A percentile compares a stretch with the other conserved stretches of the same genome.
phyloP scores from a whole-genome alignment of 1,140 invertebrate genomes.

The Atta colombica region DNA sequence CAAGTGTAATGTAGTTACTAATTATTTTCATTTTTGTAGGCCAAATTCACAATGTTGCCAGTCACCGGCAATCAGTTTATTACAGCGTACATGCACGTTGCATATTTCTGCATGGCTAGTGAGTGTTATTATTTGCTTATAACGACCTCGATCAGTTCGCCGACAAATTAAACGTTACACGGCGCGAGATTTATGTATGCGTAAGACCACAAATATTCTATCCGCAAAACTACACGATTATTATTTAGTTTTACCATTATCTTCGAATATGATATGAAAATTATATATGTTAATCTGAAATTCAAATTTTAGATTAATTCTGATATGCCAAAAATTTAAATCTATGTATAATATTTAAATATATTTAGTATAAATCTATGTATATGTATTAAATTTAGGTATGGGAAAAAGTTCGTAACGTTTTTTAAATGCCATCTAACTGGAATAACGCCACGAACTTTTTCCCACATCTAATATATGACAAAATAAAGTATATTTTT shows the following conservation, averaged over 20 bases:
- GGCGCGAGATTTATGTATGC: background rate
- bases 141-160: conserved; percentile 62
- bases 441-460: no score
- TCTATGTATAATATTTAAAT: no score
- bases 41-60: conserved; percentile 20
- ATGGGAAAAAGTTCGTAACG: no score
- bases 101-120: background rate
- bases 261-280: background rate
- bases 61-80: background rate
- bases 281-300: background rate
- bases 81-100: background rate
- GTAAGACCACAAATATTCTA: background rate
- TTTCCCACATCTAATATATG: no score
- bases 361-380: no score
- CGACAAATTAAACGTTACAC: background rate
- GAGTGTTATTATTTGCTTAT: conserved; percentile 43
- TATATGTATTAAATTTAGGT: no score
- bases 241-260: background rate
- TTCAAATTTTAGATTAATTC: background rate
- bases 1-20: background rate
- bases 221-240: background rate
- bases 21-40: conserved; percentile 15
- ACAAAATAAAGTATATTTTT: no score
- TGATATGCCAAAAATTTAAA: background rate
- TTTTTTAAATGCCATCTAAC: no score